phyloP scores from a whole-genome alignment of 2,888 invertebrate genomes.

The Saturnia japonica region DNA sequence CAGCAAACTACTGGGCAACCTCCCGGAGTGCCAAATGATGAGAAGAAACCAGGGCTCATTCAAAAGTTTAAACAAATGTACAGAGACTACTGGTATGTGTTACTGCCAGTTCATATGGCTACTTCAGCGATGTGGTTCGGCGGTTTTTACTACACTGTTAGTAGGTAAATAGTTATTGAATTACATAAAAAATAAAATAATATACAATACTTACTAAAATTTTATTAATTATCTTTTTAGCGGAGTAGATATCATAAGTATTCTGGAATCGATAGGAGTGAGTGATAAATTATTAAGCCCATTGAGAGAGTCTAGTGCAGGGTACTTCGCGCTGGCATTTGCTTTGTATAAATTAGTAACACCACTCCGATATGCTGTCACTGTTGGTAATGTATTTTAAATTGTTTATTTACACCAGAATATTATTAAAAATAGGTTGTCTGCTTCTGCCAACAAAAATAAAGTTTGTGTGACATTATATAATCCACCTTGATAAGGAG shows the following conservation, averaged over 20 bases:
- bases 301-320: constrained; percentile 90
- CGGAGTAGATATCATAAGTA: constrained; percentile 93
- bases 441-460: background rate
- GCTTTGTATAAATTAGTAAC: constrained; percentile 96
- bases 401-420: background rate
- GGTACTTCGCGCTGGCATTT: constrained; percentile 94
- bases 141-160: constrained; percentile 91
- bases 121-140: constrained; percentile 95
- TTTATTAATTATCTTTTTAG: constrained; percentile 80
- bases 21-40: constrained; percentile 34
- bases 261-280: constrained; percentile 89
- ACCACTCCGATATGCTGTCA: constrained; percentile 95
- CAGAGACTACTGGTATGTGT: constrained; percentile 97
- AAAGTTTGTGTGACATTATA: background rate
- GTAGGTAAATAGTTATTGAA: constrained; percentile 83
- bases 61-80: constrained; percentile 95
- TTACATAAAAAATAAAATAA: background rate
- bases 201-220: constrained; percentile 3
- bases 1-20: constrained; percentile 38
- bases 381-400: constrained; percentile 84
- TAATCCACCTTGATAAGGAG: background rate
- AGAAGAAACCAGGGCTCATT: constrained; percentile 84
- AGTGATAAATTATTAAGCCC: constrained; percentile 90
- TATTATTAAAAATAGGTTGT: background rate
- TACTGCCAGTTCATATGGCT: constrained; percentile 94